phyloP scores from a whole-genome alignment of 2,113 vertebrate species.

The Paramisgurnus dabryanus region DNA sequence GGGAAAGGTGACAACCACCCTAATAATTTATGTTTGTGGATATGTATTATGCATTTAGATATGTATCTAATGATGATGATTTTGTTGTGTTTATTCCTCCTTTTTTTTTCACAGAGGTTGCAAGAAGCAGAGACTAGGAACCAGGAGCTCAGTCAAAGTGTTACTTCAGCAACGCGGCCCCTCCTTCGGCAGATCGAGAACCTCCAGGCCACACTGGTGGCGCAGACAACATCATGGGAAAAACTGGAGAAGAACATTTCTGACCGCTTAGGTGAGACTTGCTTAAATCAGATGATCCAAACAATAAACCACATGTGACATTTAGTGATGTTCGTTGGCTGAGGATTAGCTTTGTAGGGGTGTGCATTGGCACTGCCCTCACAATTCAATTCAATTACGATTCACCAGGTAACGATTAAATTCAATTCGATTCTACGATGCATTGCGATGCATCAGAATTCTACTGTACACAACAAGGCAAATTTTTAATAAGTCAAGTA shows the following conservation, averaged over 20 bases:
- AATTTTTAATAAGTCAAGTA: too few species aligned
- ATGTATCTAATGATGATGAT: neutral
- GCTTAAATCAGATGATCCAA: neutral
- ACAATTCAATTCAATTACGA: too few species aligned
- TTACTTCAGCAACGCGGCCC: conserved; percentile 91
- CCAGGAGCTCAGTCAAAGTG: conserved; percentile 93
- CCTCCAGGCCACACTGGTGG: conserved; percentile 88
- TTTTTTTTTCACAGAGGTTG: conserved; percentile 78
- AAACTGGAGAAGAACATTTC: conserved; percentile 95
- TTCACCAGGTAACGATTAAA: too few species aligned
- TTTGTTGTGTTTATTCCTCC: neutral
- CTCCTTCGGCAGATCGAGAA: conserved; percentile 96
- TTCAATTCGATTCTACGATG: too few species aligned
- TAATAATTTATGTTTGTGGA: too few species aligned
- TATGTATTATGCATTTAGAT: neutral
- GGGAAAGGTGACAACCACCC: neutral
- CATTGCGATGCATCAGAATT: too few species aligned
- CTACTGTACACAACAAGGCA: too few species aligned
- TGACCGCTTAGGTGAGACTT: conserved; percentile 86
- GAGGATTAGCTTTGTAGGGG: too few species aligned
- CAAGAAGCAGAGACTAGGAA: conserved; percentile 92
- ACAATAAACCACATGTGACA: neutral
- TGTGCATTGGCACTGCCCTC: too few species aligned
- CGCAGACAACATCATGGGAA: conserved; percentile 92
- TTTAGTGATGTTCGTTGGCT: neutral